Base-by-base conservation (phyloP, 2,888 invertebrate genomes). In the Cyaniris semiargus region DNA sequence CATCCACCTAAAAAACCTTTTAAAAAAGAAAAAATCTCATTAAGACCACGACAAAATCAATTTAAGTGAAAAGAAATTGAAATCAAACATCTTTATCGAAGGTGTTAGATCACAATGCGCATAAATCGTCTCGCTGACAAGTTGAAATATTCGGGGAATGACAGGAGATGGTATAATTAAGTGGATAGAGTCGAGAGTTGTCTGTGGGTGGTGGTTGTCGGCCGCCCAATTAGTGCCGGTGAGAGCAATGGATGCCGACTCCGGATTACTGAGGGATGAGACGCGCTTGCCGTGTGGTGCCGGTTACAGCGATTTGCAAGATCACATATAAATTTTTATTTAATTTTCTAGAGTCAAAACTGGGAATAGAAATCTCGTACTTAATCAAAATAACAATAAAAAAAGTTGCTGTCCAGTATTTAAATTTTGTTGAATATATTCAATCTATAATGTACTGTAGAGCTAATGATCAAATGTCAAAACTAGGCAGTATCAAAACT, bases 191-290 rank as follows among this genome's bases (percentile, higher is more conserved):
- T 78, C 74, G 79, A 81, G 82, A 80, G 76, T 77, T 77, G 76
- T 58, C 76, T 77, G 76, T 72, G 76, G 76, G 76, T 77, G 76
- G 76, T 77, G 71, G 76, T 58, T 71, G 70, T 71, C 71, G 80
- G 78, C 76, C 70, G 82, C 79, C 85, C 87, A 86, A 88, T 88
- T 88, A 88, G 86, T 84, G 83, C 80, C 85, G 86, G 83, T 81
- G 82, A 79, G 79, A 80, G 82, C 71, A 77, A 77, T 79, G 79
- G 80, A 81, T 80, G 82, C 83, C 83, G 85, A 79, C 81, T 78
- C 80, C 78, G 83, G 84, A 82, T 82, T 82, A 79, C 78, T 38
- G 79, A 76, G 77, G 58, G 76, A 38, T 53, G 58, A 8, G 76
- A 5, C 5, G 0, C 6, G 72, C 6, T 78, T 82, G 85, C 2